Percentiles rank a stretch among this genome's conserved stretches.
Conservation (phyloP, 2,113 vertebrate species). For the Melierax canorus region DNA sequence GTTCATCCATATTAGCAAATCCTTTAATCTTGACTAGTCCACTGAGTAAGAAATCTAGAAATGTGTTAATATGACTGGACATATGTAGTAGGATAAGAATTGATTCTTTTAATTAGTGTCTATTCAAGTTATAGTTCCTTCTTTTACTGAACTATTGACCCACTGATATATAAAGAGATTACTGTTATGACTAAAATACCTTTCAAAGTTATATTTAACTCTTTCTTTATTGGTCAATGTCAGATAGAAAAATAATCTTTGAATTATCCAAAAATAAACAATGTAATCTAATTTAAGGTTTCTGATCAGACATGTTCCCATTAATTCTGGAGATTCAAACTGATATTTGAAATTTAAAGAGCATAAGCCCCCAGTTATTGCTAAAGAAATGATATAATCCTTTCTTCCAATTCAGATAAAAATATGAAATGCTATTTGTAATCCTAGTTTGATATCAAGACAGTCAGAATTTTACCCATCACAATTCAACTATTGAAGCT, state of each 20-base stretch:
- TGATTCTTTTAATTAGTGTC: constrained; percentile 99
- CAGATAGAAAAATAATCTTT: constrained; percentile 16
- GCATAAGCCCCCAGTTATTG: neutral
- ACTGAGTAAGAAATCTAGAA: constrained; percentile 90
- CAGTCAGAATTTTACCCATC: neutral
- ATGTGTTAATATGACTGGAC: constrained; percentile 94
- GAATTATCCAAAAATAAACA: constrained; percentile 31
- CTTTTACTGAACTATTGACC: constrained; percentile 81
- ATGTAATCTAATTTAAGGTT: neutral
- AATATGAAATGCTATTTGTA: neutral
- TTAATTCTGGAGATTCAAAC: neutral
- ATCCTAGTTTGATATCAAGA: neutral
- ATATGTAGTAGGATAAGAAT: constrained; percentile 90
- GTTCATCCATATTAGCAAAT: constrained; percentile 96
- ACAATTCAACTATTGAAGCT: neutral
- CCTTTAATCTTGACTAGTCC: constrained; percentile 97
- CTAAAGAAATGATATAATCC: neutral
- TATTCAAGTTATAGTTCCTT: constrained; percentile 80
- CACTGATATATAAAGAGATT: constrained; percentile 74
- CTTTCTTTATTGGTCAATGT: constrained; percentile 48
- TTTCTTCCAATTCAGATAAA: neutral
- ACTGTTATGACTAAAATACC: constrained; percentile 63
- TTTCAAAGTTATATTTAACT: constrained; percentile 70
- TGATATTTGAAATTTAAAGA: constrained; percentile 24
- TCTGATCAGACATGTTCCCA: neutral